Conservation (phyloP, 2,888 invertebrate genomes). For the Caenorhabditis sp. region DNA sequence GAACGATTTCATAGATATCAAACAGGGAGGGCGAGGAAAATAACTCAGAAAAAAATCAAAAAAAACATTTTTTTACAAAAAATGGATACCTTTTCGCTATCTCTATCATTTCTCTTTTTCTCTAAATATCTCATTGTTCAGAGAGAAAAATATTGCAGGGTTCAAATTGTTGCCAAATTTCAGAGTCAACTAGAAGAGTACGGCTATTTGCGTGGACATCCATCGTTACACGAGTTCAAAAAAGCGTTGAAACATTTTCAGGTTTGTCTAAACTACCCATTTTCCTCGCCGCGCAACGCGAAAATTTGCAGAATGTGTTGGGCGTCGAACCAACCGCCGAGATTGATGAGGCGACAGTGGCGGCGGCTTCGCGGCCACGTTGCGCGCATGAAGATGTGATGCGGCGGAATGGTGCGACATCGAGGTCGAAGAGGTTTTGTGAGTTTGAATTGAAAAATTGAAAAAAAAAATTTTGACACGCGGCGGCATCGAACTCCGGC, state of each 20-base stretch:
- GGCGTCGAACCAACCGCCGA: slow-evolving; percentile 61
- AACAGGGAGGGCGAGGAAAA: too few species aligned
- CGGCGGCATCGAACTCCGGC: not conserved
- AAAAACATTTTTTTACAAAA: not conserved
- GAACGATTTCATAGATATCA: too few species aligned
- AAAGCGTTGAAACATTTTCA: slow-evolving; percentile 56
- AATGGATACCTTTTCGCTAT: not conserved
- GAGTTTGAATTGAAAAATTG: slow-evolving; percentile 9
- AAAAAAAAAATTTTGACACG: not conserved
- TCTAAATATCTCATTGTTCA: not conserved
- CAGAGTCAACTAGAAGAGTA: slow-evolving; percentile 63
- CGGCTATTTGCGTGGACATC: slow-evolving; percentile 60
- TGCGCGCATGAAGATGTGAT: slow-evolving; percentile 63
- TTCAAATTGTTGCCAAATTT: too few species aligned
- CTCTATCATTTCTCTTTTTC: slow-evolving; percentile 4
- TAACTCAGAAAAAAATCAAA: too few species aligned
- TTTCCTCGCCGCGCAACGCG: not conserved
- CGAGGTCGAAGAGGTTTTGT: slow-evolving; percentile 43
- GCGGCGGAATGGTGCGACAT: not conserved
- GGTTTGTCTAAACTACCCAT: slow-evolving; percentile 20
- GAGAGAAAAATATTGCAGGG: too few species aligned
- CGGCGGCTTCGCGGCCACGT: slow-evolving; percentile 54
- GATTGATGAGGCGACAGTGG: slow-evolving; percentile 58
- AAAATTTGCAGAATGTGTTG: slow-evolving; percentile 55
- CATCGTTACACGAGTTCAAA: slow-evolving; percentile 56